Evolutionary conservation across 2,113 vertebrate genomes (phyloP), one percentile per base, ranked within the genome.

Genomic region (Haemorhous mexicanus): DNA sequence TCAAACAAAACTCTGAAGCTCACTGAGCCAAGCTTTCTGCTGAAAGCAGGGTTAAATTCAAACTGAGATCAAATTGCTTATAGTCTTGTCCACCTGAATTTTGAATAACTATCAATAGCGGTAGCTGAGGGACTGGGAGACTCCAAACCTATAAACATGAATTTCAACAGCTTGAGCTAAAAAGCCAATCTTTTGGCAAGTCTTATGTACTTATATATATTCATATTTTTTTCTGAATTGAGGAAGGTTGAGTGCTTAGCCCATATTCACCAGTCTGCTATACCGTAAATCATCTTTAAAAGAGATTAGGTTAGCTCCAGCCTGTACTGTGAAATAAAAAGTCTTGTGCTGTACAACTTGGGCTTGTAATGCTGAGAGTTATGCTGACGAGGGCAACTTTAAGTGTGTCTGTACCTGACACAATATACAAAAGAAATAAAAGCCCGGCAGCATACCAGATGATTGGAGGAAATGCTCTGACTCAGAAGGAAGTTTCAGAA

Each of bases 401-500:
- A 81, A 92, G 52, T 58, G 37, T 55, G 21, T 61, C 78, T 83
- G 28, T 83, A 85, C 67, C 68, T 94, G 76, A 73, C 76, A 90
- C 15, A 70, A 22, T 33, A 47, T 49, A 78, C 37, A 93, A 93
- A 94, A 92, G 85, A 92, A 94, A 87, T 19, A 90, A 83, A 87
- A 90, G 37, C 53, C 74, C 41, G 0, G 67, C 39, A 92, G 66
- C 66, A 84, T 9, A 75, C 22, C 35, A 80, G 46, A 16, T 94
- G 81, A 77, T 68, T 83, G 68, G 89, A 74, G 13, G 26, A 78
- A 94, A 88, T 69, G 7, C 22, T 92, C 72, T 55, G 35, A 93
- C 84, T 96, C 74, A 66, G 81, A 95, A 83, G 56, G n/a, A 94
- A 89, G 41, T 85, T 69, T 67, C 70, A 69, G 50, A 90, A 95